Evolutionary conservation across 1,140 invertebrate species (phyloP).

Genomic region (Procambarus virginalis): DNA sequence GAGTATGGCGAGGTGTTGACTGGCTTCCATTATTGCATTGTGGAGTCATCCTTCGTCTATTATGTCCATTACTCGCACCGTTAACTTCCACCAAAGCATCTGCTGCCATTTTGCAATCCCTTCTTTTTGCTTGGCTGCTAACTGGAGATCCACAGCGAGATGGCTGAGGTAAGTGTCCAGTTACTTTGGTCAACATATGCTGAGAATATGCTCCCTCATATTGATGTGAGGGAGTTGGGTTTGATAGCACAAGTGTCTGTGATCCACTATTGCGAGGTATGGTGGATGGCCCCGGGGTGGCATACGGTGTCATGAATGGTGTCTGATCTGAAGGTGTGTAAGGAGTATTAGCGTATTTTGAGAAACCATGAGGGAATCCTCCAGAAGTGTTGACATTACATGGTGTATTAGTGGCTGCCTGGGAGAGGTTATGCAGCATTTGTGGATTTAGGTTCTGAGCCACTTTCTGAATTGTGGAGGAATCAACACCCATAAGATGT

Average conservation of each 20-base stretch:
- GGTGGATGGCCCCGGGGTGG: constrained; percentile 70
- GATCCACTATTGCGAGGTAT: constrained; percentile 68
- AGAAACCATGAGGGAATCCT: constrained; percentile 70
- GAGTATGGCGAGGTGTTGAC: no score
- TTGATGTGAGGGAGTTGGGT: constrained; percentile 36
- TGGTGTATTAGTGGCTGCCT: constrained; percentile 74
- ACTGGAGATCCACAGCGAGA: constrained; percentile 58
- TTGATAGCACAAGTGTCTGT: constrained; percentile 53
- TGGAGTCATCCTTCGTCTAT: no score
- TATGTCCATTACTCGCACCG: no score
- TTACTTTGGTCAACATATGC: background rate
- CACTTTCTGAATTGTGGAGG: constrained; percentile 77
- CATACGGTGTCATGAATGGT: constrained; percentile 92
- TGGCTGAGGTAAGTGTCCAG: constrained; percentile 29
- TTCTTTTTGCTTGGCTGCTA: constrained; percentile 55
- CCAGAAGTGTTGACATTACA: constrained; percentile 72
- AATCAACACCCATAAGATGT: constrained; percentile 58
- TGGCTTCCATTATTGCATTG: no score
- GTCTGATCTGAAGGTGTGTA: constrained; percentile 93
- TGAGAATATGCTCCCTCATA: background rate
- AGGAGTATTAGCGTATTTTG: constrained; percentile 74
- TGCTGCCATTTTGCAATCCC: no score
- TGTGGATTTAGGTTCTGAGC: constrained; percentile 83
- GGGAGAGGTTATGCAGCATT: constrained; percentile 82
- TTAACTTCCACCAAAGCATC: no score